Evolutionary conservation across 2,113 vertebrate genomes (phyloP), one percentile per base, ranked within the genome.

Genomic region (Girardinichthys multiradiatus): DNA sequence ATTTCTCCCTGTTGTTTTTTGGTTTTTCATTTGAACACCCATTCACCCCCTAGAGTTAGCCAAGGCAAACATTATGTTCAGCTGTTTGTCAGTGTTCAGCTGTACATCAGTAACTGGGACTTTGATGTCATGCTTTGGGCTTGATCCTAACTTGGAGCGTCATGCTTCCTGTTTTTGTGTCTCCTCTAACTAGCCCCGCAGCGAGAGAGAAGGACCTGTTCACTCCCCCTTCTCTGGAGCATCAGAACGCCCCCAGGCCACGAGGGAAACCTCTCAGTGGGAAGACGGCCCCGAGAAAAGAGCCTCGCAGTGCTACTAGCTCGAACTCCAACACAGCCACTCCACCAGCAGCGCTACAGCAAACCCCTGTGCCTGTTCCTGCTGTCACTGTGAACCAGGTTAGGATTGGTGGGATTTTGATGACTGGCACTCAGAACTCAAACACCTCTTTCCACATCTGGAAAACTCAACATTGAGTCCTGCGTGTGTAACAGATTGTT

Each of bases 231-330:
- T 74, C 86, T 68, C 58, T 79, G 76, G 92, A 93, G 71, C 88
- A 84, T n/a, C 91, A 84, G 75, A 96, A 96, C 45, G 95, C 93
- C 75, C 92, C 94, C 37, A 96, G 96, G 93, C 93, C 95, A 54
- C 94, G 96, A 79, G 95, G 84, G 73, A 98, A 97, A 92, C 91
- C 94, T 39, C 78, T 94, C 29, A 89, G 91, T 76, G 95, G 95
- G 82, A 98, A 98, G 87, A 95, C 96, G 0, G 96, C 96, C 31
- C 97, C 97, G 2, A 95, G 97, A 91, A 99, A 99, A 86, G 98
- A 99, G 70, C 97, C 96, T 30, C 95, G 96, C 65, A 92, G 93
- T 14, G 94, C 93, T 28, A 87, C 93, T 14, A 82, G 54, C 72
- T 17, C 89, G 19, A 88, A 80, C 80, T 84, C 42, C 75, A 89